Base-by-base conservation (phyloP, 2,888 invertebrate species). In the Saturnia pavonia region DNA sequence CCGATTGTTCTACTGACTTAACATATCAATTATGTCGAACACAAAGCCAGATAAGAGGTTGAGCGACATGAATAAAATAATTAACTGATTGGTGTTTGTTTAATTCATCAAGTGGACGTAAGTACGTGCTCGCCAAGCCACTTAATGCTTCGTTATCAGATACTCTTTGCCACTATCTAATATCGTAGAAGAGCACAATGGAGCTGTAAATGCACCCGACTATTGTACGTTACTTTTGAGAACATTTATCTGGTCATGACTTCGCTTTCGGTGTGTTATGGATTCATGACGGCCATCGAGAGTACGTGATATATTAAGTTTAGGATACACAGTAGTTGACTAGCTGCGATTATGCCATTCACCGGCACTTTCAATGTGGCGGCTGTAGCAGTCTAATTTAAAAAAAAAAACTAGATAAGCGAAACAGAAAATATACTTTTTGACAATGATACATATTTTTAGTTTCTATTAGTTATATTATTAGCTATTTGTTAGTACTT, bases 31-130 rank as follows among this genome's bases (percentile, higher is more conserved):
- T 92, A 92, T 91, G 91, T 91, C 88, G 88, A 90, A 92, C 89
- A 91, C 89, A 91, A 89, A 90, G 88, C 81, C 79, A 86, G 91
- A 92, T 93, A 92, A 89, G 86, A 85, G 80, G 76, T 88, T 89
- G 92, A 92, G 87, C 90, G 93, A 94, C 92, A 88, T 91, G 91
- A 91, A 92, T 92, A 88, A 92, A 92, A 92, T 93, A 92, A 94
- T 94, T 93, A 93, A 91, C 92, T 88, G 93, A 91, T 91, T 89
- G 90, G 92, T 92, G 90, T 93, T 92, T 93, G 92, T 93, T 91
- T 93, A 92, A 93, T 92, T 91, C 91, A 91, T 92, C 91, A 91
- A 88, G 88, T 82, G 83, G 83, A 85, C 78, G 82, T 82, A 82
- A 77, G 76, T 75, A 75, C 82, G 80, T 82, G 87, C 84, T 86